Conservation (phyloP, 2,888 invertebrate species). For the Cyclophora punctaria region DNA sequence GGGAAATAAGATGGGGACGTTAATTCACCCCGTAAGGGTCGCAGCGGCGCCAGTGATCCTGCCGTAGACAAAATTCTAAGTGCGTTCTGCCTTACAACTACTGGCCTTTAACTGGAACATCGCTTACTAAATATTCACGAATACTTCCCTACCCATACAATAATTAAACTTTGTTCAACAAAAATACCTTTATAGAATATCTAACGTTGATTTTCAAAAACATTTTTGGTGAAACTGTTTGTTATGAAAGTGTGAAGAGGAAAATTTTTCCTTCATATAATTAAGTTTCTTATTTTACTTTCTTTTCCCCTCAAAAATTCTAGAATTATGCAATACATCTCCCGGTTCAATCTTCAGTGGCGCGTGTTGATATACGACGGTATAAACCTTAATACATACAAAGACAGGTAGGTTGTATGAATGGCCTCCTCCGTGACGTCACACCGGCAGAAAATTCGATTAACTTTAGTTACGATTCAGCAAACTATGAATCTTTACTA, state of each 20-base stretch:
- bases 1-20: slow-evolving; percentile 63
- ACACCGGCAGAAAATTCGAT: slow-evolving; percentile 60
- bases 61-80: slow-evolving; percentile 70
- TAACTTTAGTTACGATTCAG: slow-evolving; percentile 50
- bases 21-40: slow-evolving; percentile 73
- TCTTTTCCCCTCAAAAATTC: too few relatives aligned
- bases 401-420: slow-evolving; percentile 54
- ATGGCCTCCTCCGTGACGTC: slow-evolving; percentile 50
- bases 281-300: too few relatives aligned
- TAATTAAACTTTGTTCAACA: too few relatives aligned
- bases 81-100: slow-evolving; percentile 39
- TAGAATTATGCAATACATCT: slow-evolving; percentile 27
- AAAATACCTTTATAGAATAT: slow-evolving; percentile 1
- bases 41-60: slow-evolving; percentile 67
- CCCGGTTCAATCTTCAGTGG: slow-evolving; percentile 52
- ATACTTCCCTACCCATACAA: too few relatives aligned
- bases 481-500: slow-evolving; percentile 44
- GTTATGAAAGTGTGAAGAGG: too few relatives aligned
- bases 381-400: slow-evolving; percentile 47
- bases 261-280: too few relatives aligned
- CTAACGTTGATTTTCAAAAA: neutral
- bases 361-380: slow-evolving; percentile 56
- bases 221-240: slow-evolving; percentile 6
- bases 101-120: too few relatives aligned
- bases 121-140: too few relatives aligned